Base-by-base conservation (phyloP, 2,113 vertebrate species). In the Lonchura striata region DNA sequence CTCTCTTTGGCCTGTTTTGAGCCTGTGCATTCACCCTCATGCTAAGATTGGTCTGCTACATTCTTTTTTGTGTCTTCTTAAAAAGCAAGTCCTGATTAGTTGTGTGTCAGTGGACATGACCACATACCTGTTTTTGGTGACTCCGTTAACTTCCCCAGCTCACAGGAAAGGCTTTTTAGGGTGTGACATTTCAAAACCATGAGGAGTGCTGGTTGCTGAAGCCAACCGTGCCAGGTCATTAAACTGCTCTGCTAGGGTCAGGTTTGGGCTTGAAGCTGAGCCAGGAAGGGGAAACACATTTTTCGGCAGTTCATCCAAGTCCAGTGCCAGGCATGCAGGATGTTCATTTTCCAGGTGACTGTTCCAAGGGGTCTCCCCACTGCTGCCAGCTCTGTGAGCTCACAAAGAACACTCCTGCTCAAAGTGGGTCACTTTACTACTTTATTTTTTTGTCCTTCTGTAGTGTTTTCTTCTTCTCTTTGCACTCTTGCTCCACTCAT, bases 171-270 rank as follows among this genome's bases (percentile, higher is more conserved):
- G 6, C 31, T 22, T 84, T 37, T 77, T 20, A 44, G 28, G 12
- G 20, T 27, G 18, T 47, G 70, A 24, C n/a, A 39, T 79, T 75
- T 75, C 61, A 64, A 87, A 60, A 61, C 27, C 53, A 18, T 54
- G 50, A 78, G 52, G 14, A 79, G 6, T 1, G 6, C 15, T 76
- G 74, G 18, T 37, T 41, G 35, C 54, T 81, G 57, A 61, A 39
- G 35, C 35, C 31, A 75, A 2, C 41, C 0, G 0, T 0, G 2
- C 4, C 0, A 1, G 11, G 7, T 42, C 7, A 8, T 46, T 65
- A 49, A 69, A 74, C 54, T 74, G 59, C 69, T 81, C 65, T 9
- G 1, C 30, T 68, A 57, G 20, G 24, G 10, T 64, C 5, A 4
- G 46, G 3, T 47, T 71, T 78, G 77, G 37, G 49, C 41, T 87